phyloP scores from a whole-genome alignment of 1,140 invertebrate species.

The Eupeodes corollae region DNA sequence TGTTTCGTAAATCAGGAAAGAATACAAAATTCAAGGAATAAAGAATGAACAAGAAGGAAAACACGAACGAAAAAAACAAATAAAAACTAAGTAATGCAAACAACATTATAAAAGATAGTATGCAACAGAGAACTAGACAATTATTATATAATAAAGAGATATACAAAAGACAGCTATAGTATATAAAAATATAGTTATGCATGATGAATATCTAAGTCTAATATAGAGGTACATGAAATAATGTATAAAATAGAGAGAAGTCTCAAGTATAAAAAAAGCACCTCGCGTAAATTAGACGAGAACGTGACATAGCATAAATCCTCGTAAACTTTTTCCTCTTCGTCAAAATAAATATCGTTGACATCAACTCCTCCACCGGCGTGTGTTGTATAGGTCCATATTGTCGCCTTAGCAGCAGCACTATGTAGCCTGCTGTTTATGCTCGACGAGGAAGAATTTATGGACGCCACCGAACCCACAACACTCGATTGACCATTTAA shows the following conservation, averaged over 20 bases:
- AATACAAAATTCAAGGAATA: not conserved
- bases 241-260: not conserved
- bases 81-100: not conserved
- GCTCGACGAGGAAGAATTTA: not conserved
- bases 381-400: constrained; percentile 17
- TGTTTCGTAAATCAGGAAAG: not conserved
- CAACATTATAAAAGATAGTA: not conserved
- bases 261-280: constrained; percentile 27
- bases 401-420: constrained; percentile 28
- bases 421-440: constrained; percentile 23
- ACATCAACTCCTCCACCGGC: constrained; percentile 31
- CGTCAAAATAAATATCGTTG: constrained; percentile 29
- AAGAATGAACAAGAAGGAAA: not conserved
- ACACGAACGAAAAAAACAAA: not conserved
- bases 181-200: too few species aligned
- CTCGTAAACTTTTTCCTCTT: constrained; percentile 75
- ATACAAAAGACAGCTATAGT: not conserved
- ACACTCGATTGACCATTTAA: not conserved
- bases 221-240: not conserved
- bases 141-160: not conserved
- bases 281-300: constrained; percentile 51
- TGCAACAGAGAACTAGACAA: too few species aligned
- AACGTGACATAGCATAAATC: constrained; percentile 78
- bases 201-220: constrained; percentile 7
- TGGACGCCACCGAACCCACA: not conserved